Base-by-base conservation (phyloP, 1,140 invertebrate genomes). In the Antheraea mylitta region DNA sequence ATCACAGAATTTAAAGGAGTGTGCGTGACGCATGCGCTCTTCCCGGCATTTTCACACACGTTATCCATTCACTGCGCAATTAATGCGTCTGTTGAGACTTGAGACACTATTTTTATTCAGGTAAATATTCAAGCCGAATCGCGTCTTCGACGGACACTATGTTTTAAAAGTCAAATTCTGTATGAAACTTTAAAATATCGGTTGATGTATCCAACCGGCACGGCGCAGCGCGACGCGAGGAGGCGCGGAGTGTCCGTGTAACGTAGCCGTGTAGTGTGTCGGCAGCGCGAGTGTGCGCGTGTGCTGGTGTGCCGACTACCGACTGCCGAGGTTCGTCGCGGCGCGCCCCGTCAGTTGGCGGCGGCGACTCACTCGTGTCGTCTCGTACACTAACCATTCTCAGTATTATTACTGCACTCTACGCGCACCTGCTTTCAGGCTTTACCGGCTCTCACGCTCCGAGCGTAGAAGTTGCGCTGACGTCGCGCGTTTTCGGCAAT, bases 281-380 rank as follows among this genome's bases (percentile, higher is more conserved):
- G 76, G 85, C 87, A 71, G 75, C 67, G 71, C 80, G 83, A 82
- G 85, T 83, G 86, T 85, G 87, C 83, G 82, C 78, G 71, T 68
- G 74, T 85, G 86, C 82, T 81, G 81, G 81, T 87, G 88, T 87
- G 85, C 75, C 84, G 77, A 83, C 86, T 70, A 76, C 71, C 78
- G 75, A 83, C 86, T 70, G 76, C 71, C 78, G 75, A 77, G 82
- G 74, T 77, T 81, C 82, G 83, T 77, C 81, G 86, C 86, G 83
- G 81, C 81, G 86, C 86, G 84, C 82, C 82, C 82, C 85, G 85
- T 89, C 86, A 91, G 87, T 91, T 85, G 89, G 82, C 89, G 85
- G 80, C 82, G 80, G 85, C 87, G 81, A 89, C 83, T 84, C 89
- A 87, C 85, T 85, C 87, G 86, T 84, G 86, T 89, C 84, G 86